phyloP scores from a whole-genome alignment of 2,797 vertebrate species.

The Sebastes diaconus region DNA sequence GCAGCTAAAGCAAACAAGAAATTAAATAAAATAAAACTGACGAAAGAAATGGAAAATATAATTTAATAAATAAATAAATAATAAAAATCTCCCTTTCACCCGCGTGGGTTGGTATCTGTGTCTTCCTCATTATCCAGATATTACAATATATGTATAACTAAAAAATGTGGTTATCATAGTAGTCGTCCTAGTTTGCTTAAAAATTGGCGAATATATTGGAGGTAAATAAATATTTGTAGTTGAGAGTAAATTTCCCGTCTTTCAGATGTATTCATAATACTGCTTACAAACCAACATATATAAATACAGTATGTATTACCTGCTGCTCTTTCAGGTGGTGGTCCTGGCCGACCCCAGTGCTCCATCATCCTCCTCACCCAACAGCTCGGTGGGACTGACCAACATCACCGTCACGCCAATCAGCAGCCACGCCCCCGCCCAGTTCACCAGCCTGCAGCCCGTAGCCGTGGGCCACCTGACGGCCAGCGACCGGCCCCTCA shows the following conservation, averaged over 20 bases:
- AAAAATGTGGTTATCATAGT: too few relatives aligned
- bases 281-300: not conserved
- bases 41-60: not conserved
- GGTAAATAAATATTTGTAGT: not conserved
- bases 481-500: slow-evolving; percentile 88
- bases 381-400: slow-evolving; percentile 89
- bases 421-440: slow-evolving; percentile 84
- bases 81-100: too few relatives aligned
- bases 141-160: not conserved
- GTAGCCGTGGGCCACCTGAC: slow-evolving; percentile 91
- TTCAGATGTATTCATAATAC: not conserved
- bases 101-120: too few relatives aligned
- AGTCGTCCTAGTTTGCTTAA: not conserved
- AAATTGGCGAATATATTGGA: not conserved
- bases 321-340: slow-evolving; percentile 86
- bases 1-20: not conserved
- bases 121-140: not conserved
- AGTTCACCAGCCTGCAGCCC: slow-evolving; percentile 95
- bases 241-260: not conserved
- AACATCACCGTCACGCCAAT: slow-evolving; percentile 96
- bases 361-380: slow-evolving; percentile 84
- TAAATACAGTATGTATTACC: not conserved
- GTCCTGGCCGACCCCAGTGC: slow-evolving; percentile 90
- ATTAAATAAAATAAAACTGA: not conserved
- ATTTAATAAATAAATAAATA: too few relatives aligned